Conservation (phyloP, 2,888 invertebrate genomes). For the Rotaria sp. region DNA sequence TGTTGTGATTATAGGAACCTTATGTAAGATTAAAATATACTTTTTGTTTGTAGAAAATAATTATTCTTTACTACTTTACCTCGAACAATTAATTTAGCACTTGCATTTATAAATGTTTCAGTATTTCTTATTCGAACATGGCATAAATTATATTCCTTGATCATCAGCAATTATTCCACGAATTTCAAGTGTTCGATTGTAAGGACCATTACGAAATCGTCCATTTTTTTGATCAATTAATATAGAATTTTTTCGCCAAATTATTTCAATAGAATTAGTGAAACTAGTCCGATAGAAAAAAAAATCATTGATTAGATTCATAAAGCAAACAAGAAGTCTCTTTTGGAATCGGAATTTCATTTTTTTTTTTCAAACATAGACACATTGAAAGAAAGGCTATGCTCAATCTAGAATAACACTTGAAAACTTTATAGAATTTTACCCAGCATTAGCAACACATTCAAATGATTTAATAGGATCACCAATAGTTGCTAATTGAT, state of each 20-base stretch:
- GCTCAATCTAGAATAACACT: too few relatives aligned
- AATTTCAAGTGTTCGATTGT: constrained; percentile 35
- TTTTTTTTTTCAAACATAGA: too few relatives aligned
- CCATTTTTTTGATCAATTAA: constrained; percentile 35
- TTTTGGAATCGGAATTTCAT: too few relatives aligned
- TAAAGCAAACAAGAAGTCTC: too few relatives aligned
- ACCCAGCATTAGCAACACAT: constrained; percentile 72
- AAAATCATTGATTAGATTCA: too few relatives aligned
- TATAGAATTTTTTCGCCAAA: constrained; percentile 35
- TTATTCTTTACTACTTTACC: not conserved
- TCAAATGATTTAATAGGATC: constrained; percentile 72
- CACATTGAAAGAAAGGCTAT: too few relatives aligned
- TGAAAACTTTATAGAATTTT: too few relatives aligned
- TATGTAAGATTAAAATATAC: too few relatives aligned
- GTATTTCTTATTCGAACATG: not conserved
- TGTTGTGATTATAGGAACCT: not conserved
- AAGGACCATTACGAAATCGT: constrained; percentile 32
- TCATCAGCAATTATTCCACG: constrained; percentile 35
- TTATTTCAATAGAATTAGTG: constrained; percentile 30
- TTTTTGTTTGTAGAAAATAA: too few relatives aligned
- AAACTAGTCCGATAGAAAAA: not conserved
- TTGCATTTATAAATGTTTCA: not conserved
- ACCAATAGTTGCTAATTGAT: constrained; percentile 72
- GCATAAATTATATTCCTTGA: constrained; percentile 36
- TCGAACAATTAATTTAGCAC: not conserved